Percentiles rank a stretch among this genome's conserved stretches.
Conservation (phyloP, 2,113 vertebrate species). For the Lepisosteus oculatus region DNA sequence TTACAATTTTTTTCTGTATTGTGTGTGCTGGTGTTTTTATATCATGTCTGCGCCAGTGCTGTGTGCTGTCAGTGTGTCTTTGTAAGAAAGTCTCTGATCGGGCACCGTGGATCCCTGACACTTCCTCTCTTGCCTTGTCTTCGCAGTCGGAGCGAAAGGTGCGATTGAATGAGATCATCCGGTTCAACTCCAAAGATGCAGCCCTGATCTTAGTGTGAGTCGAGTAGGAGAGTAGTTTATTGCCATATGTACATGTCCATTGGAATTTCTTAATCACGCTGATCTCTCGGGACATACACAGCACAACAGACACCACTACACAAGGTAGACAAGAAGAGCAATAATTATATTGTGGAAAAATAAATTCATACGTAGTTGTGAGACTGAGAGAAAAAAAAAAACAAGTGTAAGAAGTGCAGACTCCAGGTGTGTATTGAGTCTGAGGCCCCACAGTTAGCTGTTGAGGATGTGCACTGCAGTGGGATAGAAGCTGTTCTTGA, state of each 20-base stretch:
- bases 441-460: too few species aligned
- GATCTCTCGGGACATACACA: too few species aligned
- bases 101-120: not conserved
- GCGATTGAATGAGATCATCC: slow-evolving; percentile 65
- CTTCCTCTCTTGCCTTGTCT: not conserved
- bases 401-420: too few species aligned
- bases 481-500: too few species aligned
- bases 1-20: not conserved
- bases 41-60: not conserved
- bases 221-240: slow-evolving; percentile 2
- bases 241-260: too few species aligned
- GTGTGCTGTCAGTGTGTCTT: not conserved
- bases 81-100: not conserved
- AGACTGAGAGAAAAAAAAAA: not conserved
- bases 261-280: too few species aligned
- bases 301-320: not conserved
- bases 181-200: slow-evolving; percentile 58
- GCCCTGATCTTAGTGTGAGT: slow-evolving; percentile 70
- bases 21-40: not conserved
- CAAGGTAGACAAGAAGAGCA: not conserved
- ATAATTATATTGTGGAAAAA: not conserved
- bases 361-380: not conserved
- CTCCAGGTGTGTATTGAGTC: too few species aligned
- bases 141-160: slow-evolving; percentile 62
- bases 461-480: too few species aligned